These are phyloP conservation scores for Salvelinus alpinus DNA, from an alignment of 2,113 vertebrate genomes.

Conservation along the genomic window DNA sequence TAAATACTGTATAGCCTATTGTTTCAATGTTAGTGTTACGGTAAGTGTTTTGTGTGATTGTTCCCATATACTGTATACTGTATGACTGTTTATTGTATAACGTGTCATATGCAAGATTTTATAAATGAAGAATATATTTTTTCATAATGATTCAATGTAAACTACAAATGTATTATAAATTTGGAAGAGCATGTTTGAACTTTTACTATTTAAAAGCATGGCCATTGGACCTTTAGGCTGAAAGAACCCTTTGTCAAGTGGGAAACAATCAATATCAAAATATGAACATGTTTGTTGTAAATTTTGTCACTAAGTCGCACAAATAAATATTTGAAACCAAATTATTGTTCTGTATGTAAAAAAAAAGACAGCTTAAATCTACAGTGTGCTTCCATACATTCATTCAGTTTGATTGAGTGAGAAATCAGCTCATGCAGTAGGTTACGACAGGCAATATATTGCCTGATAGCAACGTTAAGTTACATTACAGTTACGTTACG, in stretches of 20 bases:
- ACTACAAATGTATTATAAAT: constrained; percentile 67
- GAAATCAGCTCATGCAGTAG: too few species aligned
- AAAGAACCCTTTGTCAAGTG: constrained; percentile 52
- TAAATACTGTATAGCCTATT: constrained; percentile 62
- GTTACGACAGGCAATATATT: too few species aligned
- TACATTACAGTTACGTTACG: background rate
- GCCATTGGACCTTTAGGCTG: constrained; percentile 43
- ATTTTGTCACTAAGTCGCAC: constrained; percentile 73
- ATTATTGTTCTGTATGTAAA: background rate
- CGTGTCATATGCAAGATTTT: constrained; percentile 77
- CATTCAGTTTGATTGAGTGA: too few species aligned
- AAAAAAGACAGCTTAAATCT: too few species aligned
- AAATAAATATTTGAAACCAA: constrained; percentile 70
- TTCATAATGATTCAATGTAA: constrained; percentile 72
- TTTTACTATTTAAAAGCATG: constrained; percentile 69
- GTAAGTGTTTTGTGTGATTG: constrained; percentile 58
- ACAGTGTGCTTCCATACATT: too few species aligned
- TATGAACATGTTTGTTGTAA: constrained; percentile 67
- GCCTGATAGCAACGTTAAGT: too few species aligned
- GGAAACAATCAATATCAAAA: constrained; percentile 68
- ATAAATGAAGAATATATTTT: constrained; percentile 80
- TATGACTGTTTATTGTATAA: constrained; percentile 73
- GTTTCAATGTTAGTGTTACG: constrained; percentile 58
- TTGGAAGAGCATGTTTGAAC: constrained; percentile 69
- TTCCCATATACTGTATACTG: constrained; percentile 44